Evolutionary conservation across 1,140 invertebrate genomes (phyloP).

Genomic region (Leptonema lineaticorne): DNA sequence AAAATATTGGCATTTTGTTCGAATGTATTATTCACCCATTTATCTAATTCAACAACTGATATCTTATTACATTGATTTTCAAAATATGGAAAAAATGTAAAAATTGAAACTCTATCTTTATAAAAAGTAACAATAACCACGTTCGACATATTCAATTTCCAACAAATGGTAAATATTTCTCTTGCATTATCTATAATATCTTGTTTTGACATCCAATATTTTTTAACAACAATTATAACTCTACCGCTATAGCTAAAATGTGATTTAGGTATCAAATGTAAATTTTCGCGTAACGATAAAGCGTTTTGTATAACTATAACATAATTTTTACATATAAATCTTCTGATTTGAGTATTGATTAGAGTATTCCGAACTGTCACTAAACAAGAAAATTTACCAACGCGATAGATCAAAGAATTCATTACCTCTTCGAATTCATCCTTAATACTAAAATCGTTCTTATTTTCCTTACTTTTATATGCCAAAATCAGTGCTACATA

Average conservation of each 20-base stretch:
- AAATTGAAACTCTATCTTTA: constrained; percentile 9
- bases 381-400: constrained; percentile 23
- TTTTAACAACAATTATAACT: constrained; percentile 35
- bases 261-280: constrained; percentile 23
- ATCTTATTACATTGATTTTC: constrained; percentile 15
- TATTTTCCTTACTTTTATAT: constrained; percentile 1
- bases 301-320: constrained; percentile 30
- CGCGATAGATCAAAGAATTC: constrained; percentile 15
- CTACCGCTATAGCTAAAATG: constrained; percentile 23
- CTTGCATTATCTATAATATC: neutral
- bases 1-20: constrained; percentile 21
- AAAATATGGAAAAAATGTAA: constrained; percentile 32
- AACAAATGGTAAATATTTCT: constrained; percentile 31
- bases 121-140: constrained; percentile 16
- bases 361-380: constrained; percentile 1
- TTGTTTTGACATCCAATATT: neutral
- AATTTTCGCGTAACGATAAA: constrained; percentile 9
- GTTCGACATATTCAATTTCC: constrained; percentile 32
- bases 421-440: constrained; percentile 4
- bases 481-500: constrained; percentile 32
- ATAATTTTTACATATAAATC: constrained; percentile 26
- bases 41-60: constrained; percentile 22
- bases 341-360: neutral
- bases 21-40: constrained; percentile 30
- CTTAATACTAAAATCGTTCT: neutral